Conservation (phyloP, 2,797 vertebrate genomes). For the Lithobates pipiens region DNA sequence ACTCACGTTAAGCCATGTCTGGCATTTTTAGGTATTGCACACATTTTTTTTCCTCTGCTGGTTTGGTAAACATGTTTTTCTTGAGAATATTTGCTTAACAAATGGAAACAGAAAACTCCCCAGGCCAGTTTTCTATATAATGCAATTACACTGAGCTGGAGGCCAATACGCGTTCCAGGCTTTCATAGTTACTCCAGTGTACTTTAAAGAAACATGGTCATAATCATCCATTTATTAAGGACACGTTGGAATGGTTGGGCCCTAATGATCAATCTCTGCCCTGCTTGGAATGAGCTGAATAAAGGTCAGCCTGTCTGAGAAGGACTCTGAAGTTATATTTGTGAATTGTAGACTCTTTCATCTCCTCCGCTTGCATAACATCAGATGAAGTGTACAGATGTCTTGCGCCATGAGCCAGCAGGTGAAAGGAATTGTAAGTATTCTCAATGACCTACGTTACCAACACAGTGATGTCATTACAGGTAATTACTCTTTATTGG, state of each 20-base stretch:
- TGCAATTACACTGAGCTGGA: background rate
- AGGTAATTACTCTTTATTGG: background rate
- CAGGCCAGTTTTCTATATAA: background rate
- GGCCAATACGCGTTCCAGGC: background rate
- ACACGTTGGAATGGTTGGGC: background rate
- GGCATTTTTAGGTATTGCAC: background rate
- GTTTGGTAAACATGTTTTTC: slow-evolving; percentile 10
- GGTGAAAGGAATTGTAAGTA: background rate
- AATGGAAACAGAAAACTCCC: background rate
- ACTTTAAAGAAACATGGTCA: background rate
- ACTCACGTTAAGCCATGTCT: background rate
- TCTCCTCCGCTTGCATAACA: background rate
- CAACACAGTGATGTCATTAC: background rate
- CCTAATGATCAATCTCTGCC: background rate
- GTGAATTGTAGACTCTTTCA: background rate
- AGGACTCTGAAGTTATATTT: background rate
- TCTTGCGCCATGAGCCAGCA: too few relatives aligned
- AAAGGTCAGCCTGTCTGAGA: slow-evolving; percentile 5
- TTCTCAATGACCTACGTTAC: background rate
- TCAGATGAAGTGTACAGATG: background rate
- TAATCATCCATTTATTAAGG: background rate
- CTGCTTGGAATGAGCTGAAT: background rate
- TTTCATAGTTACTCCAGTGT: background rate
- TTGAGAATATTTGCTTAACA: slow-evolving; percentile 3
- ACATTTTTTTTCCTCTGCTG: background rate